Percentiles rank a stretch among this genome's conserved stretches.
Evolutionary conservation across 2,113 vertebrate species (phyloP).

Genomic region (Noctilio leporinus): DNA sequence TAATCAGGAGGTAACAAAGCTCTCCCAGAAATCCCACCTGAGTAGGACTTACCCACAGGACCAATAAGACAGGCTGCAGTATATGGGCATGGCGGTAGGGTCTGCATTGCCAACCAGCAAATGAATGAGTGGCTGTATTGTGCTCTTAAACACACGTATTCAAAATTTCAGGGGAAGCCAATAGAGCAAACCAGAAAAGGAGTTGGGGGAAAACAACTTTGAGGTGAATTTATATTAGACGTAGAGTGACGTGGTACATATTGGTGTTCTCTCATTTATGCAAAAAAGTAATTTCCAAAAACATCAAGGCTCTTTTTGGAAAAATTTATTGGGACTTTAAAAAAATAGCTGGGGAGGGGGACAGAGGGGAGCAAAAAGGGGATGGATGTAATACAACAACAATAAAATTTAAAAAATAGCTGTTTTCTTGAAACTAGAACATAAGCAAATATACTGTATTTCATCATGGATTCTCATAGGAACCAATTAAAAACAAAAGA

Average conservation of each 20-base stretch:
- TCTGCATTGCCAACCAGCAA: not conserved
- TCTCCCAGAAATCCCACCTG: not conserved
- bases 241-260: not conserved
- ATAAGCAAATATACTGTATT: not conserved
- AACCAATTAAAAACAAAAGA: not conserved
- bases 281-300: not conserved
- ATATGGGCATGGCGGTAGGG: not conserved
- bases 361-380: no score
- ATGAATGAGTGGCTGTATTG: not conserved
- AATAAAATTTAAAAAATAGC: not conserved
- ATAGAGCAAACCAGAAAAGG: not conserved
- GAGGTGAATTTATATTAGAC: not conserved
- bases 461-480: not conserved
- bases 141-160: not conserved
- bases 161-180: not conserved
- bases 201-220: not conserved
- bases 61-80: not conserved
- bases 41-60: not conserved
- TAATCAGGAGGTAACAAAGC: not conserved
- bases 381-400: no score
- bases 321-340: not conserved
- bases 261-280: not conserved
- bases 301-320: not conserved
- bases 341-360: no score
- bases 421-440: not conserved